Conservation (phyloP, 2,888 invertebrate species). For the Timema podura region DNA sequence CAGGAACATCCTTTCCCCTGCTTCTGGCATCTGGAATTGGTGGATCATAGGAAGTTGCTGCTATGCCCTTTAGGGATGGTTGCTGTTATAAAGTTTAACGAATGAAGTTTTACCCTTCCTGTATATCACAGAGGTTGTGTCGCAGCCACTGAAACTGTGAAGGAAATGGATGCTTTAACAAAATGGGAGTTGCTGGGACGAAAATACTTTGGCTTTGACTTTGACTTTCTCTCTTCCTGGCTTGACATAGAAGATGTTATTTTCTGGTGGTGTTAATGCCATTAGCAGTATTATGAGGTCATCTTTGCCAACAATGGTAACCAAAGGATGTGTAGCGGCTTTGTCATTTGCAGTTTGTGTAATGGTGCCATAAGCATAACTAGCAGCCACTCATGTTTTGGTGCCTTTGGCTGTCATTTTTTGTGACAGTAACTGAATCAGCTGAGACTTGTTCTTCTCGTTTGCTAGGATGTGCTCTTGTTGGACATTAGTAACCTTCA, state of each 20-base stretch:
- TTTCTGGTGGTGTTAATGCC: slow-evolving; percentile 7
- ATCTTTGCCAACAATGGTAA: neutral
- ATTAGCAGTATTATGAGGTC: neutral
- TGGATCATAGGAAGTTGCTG: neutral
- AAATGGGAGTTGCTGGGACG: neutral
- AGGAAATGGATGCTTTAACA: neutral
- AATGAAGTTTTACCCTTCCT: slow-evolving; percentile 4
- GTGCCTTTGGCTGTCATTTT: neutral
- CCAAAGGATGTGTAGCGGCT: neutral
- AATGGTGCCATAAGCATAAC: neutral
- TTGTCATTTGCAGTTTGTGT: neutral
- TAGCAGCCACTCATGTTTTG: neutral
- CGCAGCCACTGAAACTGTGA: slow-evolving; percentile 4
- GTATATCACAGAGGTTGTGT: slow-evolving; percentile 7
- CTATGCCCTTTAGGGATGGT: neutral
- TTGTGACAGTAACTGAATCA: neutral
- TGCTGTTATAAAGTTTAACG: neutral
- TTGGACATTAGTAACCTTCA: neutral
- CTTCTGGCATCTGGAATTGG: neutral
- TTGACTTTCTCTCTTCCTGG: neutral
- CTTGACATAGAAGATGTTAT: neutral
- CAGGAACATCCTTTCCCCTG: slow-evolving; percentile 6
- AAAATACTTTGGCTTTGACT: neutral
- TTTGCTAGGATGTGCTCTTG: neutral
- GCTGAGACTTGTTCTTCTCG: neutral